Evolutionary conservation across 2,888 invertebrate species (phyloP), one percentile per base, ranked within the genome.

Genomic region (Epinotia nisella): DNA sequence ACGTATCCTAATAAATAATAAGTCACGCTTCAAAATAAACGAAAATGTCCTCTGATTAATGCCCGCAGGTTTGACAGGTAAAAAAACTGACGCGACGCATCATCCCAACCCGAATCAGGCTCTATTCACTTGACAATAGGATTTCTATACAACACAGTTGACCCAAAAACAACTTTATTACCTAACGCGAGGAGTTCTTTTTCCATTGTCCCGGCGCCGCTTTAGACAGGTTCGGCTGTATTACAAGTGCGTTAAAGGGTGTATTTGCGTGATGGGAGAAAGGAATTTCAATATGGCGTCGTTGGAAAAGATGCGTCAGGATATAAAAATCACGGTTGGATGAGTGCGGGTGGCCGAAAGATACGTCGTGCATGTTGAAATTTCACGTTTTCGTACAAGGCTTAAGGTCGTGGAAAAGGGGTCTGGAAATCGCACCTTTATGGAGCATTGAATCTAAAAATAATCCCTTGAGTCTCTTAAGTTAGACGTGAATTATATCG

Each of bases 271-370:
- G 86, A 72, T 61, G 53, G 69, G 75, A 78, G 74, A 77, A 82
- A 82, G 90, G 91, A 90, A 91, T 90, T 90, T 81, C 85, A 89
- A 88, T 80, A 89, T 89, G 89, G 90, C 87, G 82, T 82, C 75
- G 78, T 79, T 83, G 85, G 88, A 85, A 90, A 88, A 89, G 90
- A 90, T 90, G 88, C 85, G 85, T 83, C 78, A 79, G 83, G 85
- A 83, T 85, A 85, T 87, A 90, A 91, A 91, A 92, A 90, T 89
- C 86, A 88, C 84, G 89, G 86, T 85, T 83, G 85, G 85, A 81
- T 84, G 85, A 85, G 85, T 85, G 90, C 89, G 90, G 90, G 91
- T 87, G 90, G 87, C 83, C 84, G 82, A 81, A n/a, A 81, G 69
- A 70, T 82, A 81, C 79, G 82, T 83, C 83, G 53, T 59, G 41